Conservation (phyloP, 1,140 invertebrate genomes). For the Brachionus plicatilis region DNA sequence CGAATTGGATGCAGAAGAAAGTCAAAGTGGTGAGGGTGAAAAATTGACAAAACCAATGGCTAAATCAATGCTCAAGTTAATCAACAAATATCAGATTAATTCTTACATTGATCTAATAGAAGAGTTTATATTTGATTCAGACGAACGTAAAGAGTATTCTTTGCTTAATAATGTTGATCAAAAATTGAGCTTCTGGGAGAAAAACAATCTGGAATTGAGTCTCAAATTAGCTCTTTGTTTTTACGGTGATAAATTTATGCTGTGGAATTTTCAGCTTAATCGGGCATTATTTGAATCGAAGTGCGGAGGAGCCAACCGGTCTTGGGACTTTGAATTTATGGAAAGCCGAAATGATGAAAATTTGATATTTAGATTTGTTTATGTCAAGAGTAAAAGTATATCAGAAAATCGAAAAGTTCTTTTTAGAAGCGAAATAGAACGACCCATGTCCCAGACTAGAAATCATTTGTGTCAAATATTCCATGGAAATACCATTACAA, state of each 20-base stretch:
- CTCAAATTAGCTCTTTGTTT: constrained; percentile 17
- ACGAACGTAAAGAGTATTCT: neutral
- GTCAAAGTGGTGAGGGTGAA: neutral
- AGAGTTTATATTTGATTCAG: neutral
- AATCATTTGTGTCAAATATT: constrained; percentile 36
- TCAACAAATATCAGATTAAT: constrained; percentile 35
- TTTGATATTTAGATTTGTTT: constrained; percentile 12
- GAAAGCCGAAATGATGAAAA: neutral
- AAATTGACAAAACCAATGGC: neutral
- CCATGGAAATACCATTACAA: constrained; percentile 31
- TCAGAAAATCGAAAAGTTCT: neutral
- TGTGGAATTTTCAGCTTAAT: constrained; percentile 31
- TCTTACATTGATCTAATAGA: constrained; percentile 38
- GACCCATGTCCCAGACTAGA: neutral
- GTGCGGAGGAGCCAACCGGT: constrained; percentile 27
- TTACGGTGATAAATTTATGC: constrained; percentile 38
- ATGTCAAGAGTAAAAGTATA: constrained; percentile 32
- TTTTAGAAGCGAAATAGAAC: neutral
- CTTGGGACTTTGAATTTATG: constrained; percentile 25
- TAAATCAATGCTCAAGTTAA: constrained; percentile 8
- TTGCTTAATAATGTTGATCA: neutral
- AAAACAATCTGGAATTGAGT: neutral
- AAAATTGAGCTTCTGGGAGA: neutral
- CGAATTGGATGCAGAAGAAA: neutral
- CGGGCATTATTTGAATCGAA: neutral